Conservation (phyloP, 2,888 invertebrate genomes). For the Lamellibrachia satsuma region DNA sequence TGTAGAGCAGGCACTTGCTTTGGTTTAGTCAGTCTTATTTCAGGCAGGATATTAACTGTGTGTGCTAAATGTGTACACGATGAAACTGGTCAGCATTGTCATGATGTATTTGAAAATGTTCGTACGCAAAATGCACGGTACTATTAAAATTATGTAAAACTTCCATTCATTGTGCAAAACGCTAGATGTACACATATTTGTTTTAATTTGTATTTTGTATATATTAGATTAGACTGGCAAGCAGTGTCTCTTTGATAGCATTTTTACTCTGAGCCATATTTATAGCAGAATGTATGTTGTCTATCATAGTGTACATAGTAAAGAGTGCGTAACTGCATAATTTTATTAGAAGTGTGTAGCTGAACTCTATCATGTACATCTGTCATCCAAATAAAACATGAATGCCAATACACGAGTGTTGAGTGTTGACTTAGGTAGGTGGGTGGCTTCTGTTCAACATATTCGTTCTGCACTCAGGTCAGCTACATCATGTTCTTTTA, state of each 20-base stretch:
- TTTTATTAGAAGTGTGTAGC: conserved; percentile 22
- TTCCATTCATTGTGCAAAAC: conserved; percentile 13
- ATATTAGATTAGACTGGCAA: conserved; percentile 17
- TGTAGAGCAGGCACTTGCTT: conserved; percentile 17
- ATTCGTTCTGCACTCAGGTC: conserved; percentile 17
- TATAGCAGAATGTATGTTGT: conserved; percentile 18
- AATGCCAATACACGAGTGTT: conserved; percentile 17
- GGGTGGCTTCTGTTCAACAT: conserved; percentile 9
- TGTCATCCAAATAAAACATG: conserved; percentile 13
- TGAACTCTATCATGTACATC: conserved; percentile 13
- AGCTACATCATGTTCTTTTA: background rate
- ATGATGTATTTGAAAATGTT: conserved; percentile 4
- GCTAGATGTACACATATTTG: conserved; percentile 17
- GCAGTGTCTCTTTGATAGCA: conserved; percentile 17
- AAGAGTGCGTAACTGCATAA: conserved; percentile 24
- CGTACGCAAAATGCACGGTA: conserved; percentile 7
- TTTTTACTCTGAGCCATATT: conserved; percentile 27
- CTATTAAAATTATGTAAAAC: conserved; percentile 12
- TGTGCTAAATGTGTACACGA: conserved; percentile 13
- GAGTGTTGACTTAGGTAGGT: background rate
- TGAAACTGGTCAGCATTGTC: conserved; percentile 13
- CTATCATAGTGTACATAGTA: conserved; percentile 25
- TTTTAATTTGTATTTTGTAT: conserved; percentile 17
- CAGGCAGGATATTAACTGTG: background rate
- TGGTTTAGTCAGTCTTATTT: conserved; percentile 13